A percentile compares a stretch with the other conserved stretches of the same genome.
These are phyloP conservation scores for Erythrocercus mccallii DNA, from an alignment of 2,113 vertebrate species.

Conservation along the genomic window DNA sequence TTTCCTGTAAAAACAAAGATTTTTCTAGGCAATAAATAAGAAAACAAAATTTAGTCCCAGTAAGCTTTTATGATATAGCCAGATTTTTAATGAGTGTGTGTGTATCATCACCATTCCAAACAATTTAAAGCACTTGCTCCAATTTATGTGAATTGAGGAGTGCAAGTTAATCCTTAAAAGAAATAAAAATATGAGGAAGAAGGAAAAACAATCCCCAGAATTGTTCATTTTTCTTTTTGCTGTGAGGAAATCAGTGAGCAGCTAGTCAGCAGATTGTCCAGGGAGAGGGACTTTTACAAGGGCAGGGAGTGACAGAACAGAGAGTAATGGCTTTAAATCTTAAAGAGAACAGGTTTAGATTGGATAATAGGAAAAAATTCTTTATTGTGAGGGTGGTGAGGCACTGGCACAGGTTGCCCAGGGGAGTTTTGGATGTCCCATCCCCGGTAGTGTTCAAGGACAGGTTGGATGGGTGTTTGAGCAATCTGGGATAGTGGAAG, in stretches of 20 bases:
- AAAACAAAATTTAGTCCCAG: background rate
- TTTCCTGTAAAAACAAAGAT: background rate
- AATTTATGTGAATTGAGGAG: background rate
- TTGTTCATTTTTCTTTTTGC: background rate
- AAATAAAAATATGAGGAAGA: background rate
- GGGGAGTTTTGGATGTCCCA: background rate
- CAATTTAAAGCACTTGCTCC: background rate
- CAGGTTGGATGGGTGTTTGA: background rate
- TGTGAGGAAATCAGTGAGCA: background rate
- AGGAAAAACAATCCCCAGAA: background rate
- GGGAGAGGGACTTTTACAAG: too few species aligned
- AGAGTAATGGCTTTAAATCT: too few species aligned
- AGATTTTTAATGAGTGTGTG: background rate
- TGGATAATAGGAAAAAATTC: background rate
- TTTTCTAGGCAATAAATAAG: background rate
- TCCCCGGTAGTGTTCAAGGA: background rate
- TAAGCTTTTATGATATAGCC: background rate
- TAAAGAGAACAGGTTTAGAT: background rate
- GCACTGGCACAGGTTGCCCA: accelerated
- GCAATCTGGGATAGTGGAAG: background rate
- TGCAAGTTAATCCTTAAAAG: background rate
- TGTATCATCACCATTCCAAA: background rate
- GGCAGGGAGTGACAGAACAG: too few species aligned
- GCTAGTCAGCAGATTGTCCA: background rate
- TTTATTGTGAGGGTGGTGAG: background rate